phyloP scores from a whole-genome alignment of 2,113 vertebrate species.

The Oryzias melastigma region DNA sequence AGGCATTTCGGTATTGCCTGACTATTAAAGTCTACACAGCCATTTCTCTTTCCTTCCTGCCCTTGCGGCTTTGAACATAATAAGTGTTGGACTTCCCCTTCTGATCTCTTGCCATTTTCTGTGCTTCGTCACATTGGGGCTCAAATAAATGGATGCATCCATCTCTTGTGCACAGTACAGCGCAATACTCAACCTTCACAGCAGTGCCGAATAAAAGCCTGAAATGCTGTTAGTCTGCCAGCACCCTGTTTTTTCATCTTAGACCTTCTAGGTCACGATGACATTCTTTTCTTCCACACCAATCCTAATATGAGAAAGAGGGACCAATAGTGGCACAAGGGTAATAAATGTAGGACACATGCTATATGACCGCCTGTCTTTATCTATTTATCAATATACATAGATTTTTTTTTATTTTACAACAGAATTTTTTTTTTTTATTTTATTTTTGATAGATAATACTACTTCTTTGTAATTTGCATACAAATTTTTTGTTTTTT shows the following conservation, averaged over 20 bases:
- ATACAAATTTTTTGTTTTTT: neutral
- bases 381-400: slow-evolving; percentile 14
- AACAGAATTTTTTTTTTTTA: neutral
- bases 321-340: slow-evolving; percentile 22
- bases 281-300: slow-evolving; percentile 47
- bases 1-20: slow-evolving; percentile 25
- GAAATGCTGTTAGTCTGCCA: slow-evolving; percentile 32
- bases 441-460: neutral
- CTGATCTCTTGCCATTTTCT: slow-evolving; percentile 19
- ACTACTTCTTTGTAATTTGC: too few species aligned
- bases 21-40: slow-evolving; percentile 22
- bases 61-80: slow-evolving; percentile 45
- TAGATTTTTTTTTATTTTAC: too few species aligned
- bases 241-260: slow-evolving; percentile 50
- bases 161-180: slow-evolving; percentile 18
- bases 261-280: slow-evolving; percentile 61
- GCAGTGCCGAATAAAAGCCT: slow-evolving; percentile 33
- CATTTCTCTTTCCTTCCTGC: slow-evolving; percentile 20
- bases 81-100: slow-evolving; percentile 20
- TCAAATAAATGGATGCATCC: slow-evolving; percentile 23
- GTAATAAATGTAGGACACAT: slow-evolving; percentile 41
- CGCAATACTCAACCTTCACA: slow-evolving; percentile 50
- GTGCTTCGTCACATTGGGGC: slow-evolving; percentile 44
- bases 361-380: slow-evolving; percentile 5
- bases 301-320: slow-evolving; percentile 22